Conservation (phyloP, 2,113 vertebrate genomes). For the Burhinus oedicnemus region DNA sequence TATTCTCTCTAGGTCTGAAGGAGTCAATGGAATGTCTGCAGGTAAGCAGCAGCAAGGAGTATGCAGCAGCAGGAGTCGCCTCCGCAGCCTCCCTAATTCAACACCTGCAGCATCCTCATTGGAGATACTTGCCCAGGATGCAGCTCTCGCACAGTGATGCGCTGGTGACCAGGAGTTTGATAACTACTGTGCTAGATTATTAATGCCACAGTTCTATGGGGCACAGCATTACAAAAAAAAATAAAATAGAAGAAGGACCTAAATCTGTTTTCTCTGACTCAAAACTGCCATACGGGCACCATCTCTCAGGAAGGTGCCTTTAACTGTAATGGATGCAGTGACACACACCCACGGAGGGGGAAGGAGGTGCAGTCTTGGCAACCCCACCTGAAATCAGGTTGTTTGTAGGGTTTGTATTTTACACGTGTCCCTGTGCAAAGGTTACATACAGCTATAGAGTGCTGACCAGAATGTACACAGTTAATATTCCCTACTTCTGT, state of each 20-base stretch:
- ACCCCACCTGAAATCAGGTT: neutral
- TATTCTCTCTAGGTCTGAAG: neutral
- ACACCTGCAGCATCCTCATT: neutral
- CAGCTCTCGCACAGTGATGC: neutral
- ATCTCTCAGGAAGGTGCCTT: neutral
- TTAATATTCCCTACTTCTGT: neutral
- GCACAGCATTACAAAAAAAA: neutral
- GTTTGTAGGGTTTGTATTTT: neutral
- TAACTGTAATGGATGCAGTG: neutral
- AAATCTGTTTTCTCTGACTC: neutral
- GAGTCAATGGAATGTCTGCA: neutral
- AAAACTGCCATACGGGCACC: neutral
- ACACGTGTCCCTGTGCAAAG: neutral
- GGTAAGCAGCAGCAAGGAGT: neutral
- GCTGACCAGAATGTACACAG: neutral
- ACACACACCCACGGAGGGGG: fast-evolving
- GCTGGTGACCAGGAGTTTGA: neutral
- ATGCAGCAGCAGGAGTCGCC: neutral
- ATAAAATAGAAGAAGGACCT: neutral
- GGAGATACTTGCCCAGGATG: neutral
- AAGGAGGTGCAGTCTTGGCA: neutral
- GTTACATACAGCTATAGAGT: neutral
- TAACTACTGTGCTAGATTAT: neutral
- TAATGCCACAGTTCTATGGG: neutral
- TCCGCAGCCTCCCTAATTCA: neutral